A percentile compares a stretch with the other conserved stretches of the same genome.
Evolutionary conservation across 2,797 vertebrate species (phyloP).

Genomic region (Sphaeramia orbicularis): DNA sequence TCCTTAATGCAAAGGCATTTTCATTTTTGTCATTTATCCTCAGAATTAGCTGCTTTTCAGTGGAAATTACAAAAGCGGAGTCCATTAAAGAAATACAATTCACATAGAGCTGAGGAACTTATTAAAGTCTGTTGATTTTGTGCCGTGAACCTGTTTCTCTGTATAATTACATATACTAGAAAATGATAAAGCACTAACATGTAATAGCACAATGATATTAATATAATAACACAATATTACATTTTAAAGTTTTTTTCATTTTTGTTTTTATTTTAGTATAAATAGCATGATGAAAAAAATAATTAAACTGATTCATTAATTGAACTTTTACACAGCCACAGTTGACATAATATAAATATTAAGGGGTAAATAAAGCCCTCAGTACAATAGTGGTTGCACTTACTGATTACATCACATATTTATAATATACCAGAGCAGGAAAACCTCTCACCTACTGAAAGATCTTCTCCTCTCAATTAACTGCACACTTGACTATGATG

Average conservation of each 20-base stretch:
- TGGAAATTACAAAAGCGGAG: constrained; percentile 44
- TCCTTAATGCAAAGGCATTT: too few relatives aligned
- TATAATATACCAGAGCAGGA: background rate
- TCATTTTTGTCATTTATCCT: too few relatives aligned
- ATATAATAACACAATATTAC: constrained; percentile 15
- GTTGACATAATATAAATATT: background rate
- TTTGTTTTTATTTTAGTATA: too few relatives aligned
- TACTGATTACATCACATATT: background rate
- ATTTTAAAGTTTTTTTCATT: background rate
- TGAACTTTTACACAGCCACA: too few relatives aligned
- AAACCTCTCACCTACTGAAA: constrained; percentile 1
- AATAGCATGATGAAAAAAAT: too few relatives aligned
- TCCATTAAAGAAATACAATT: constrained; percentile 36
- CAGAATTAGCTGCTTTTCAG: constrained; percentile 9
- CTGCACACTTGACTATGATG: constrained; percentile 7
- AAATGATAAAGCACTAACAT: constrained; percentile 55
- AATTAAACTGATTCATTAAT: too few relatives aligned
- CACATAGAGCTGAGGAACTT: constrained; percentile 36
- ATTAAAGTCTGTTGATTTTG: constrained; percentile 44
- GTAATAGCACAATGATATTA: constrained; percentile 63
- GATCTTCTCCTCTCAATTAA: constrained; percentile 9
- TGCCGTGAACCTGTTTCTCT: constrained; percentile 51
- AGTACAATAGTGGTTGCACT: background rate
- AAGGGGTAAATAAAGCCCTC: background rate
- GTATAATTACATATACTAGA: constrained; percentile 65